A percentile compares a stretch with the other conserved stretches of the same genome.
phyloP scores from a whole-genome alignment of 2,797 vertebrate species.

The Lutjanus campechanus region DNA sequence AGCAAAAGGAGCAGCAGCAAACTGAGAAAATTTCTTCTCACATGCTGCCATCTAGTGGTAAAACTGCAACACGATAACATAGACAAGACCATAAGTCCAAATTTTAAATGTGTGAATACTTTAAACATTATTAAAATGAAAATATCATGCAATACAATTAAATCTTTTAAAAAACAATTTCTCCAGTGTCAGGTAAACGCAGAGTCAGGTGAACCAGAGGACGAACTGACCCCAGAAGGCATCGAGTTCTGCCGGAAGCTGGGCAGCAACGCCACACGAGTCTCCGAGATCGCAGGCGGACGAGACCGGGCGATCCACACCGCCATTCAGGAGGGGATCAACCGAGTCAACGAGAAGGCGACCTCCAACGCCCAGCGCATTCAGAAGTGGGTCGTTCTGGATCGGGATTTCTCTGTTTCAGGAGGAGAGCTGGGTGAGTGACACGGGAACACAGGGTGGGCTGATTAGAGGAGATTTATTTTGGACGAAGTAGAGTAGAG shows the following conservation, averaged over 20 bases:
- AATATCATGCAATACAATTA: background rate
- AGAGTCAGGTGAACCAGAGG: conserved; percentile 85
- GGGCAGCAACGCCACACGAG: conserved; percentile 87
- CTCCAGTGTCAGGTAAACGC: conserved; percentile 86
- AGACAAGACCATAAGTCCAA: background rate
- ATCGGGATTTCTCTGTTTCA: conserved; percentile 89
- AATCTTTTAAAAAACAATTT: rapidly evolving
- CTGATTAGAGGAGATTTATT: background rate
- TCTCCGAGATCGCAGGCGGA: conserved; percentile 86
- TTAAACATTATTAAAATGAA: background rate
- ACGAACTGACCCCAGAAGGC: conserved; percentile 86
- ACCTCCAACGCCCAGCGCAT: conserved; percentile 91
- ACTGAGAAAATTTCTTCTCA: background rate
- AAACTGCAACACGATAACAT: background rate
- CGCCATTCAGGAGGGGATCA: conserved; percentile 91
- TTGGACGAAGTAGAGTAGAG: background rate
- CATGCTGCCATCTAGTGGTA: conserved; percentile 74
- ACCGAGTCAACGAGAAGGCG: conserved; percentile 86
- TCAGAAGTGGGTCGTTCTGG: conserved; percentile 92
- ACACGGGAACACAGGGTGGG: rapidly evolving
- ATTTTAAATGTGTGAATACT: background rate
- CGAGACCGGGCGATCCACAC: conserved; percentile 83
- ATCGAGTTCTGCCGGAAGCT: conserved; percentile 85
- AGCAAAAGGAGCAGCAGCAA: background rate
- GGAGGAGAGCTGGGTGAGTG: conserved; percentile 94